These are phyloP conservation scores for Chrysolina haemoptera DNA, from an alignment of 2,888 invertebrate genomes.

Conservation along the genomic window DNA sequence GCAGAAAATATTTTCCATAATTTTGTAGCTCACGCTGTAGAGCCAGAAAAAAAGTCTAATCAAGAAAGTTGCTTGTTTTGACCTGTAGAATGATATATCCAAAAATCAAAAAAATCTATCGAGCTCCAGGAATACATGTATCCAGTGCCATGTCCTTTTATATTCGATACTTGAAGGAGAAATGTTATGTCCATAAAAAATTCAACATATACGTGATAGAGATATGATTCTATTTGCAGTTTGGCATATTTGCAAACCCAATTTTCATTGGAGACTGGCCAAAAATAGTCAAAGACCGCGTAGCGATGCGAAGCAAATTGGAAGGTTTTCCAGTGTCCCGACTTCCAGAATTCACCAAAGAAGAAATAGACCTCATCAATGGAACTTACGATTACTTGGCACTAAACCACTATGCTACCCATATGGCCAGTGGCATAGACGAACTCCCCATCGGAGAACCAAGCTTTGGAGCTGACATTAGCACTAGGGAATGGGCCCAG, in stretches of 20 bases:
- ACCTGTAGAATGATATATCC: no score
- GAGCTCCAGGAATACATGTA: no score
- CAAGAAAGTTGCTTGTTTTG: no score
- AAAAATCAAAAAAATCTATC: no score
- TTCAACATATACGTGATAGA: no score
- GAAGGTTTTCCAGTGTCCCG: conserved; percentile 76
- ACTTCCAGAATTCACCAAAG: conserved; percentile 74
- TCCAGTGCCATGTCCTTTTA: no score
- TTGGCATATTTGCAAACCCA: conserved; percentile 69
- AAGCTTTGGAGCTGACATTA: conserved; percentile 65
- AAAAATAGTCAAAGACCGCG: conserved; percentile 74
- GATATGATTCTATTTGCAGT: conserved; percentile 50
- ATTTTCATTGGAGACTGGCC: conserved; percentile 81
- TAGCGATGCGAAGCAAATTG: conserved; percentile 73
- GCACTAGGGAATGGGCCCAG: conserved; percentile 63
- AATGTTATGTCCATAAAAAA: no score
- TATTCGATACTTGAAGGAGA: no score
- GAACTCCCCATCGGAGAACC: conserved; percentile 36
- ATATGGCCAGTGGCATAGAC: conserved; percentile 65
- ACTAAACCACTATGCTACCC: conserved; percentile 81
- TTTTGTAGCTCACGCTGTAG: no score
- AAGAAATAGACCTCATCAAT: conserved; percentile 75
- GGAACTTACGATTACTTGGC: conserved; percentile 82
- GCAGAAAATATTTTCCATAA: no score
- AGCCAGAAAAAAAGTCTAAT: no score